Base-by-base conservation (phyloP, 2,888 invertebrate genomes). In the Marronus borbonicus region DNA sequence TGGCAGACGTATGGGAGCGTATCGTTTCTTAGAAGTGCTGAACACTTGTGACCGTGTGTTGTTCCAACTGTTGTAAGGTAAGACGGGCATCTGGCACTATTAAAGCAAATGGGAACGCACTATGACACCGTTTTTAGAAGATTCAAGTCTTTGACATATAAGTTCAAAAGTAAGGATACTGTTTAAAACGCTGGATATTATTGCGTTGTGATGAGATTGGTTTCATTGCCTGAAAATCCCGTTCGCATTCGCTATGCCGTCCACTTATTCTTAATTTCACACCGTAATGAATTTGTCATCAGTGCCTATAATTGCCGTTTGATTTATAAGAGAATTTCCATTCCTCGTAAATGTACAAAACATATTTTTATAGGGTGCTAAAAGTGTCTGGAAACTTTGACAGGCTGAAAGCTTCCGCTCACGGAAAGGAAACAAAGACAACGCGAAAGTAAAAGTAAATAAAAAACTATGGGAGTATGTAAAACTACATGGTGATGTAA, bases 41-140 rank as follows among this genome's bases (percentile, higher is more conserved):
- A 20, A 62, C 62, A 28, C 28, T 62, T 12, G 62, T 14, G 62
- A 7, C 31, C 28, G 62, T 31, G 14, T 28, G 28, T 62, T 62
- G 62, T 28, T 62, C 14, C 31, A 62, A 28, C 28, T 62, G 24
- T 7, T 28, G 44, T 8, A 44, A 44, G 44, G 44, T 31, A 62
- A 62, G 52, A 60, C 24, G 44, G 49, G 44, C 66, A 66, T 66
- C 66, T 66, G 66, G 66, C 49, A 49, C 10, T 66, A 49, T 49
- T 66, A 49, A 28, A 64, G 64, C 14, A 8, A 36, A 31, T 64
- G 36, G 31, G 36, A 64, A 10, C 44, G 24, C 31, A 62, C 28
- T 62, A 62, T 14, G 31, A 31, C 28, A 62, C 24, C 28, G 10
- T 24, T 31, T 62, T 62, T 14, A 62, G 28, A 62, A 62, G 24